A percentile compares a stretch with the other conserved stretches of the same genome.
These are phyloP conservation scores for Gastracanthus pulcherrimus DNA, from an alignment of 2,888 invertebrate species.

Conservation along the genomic window DNA sequence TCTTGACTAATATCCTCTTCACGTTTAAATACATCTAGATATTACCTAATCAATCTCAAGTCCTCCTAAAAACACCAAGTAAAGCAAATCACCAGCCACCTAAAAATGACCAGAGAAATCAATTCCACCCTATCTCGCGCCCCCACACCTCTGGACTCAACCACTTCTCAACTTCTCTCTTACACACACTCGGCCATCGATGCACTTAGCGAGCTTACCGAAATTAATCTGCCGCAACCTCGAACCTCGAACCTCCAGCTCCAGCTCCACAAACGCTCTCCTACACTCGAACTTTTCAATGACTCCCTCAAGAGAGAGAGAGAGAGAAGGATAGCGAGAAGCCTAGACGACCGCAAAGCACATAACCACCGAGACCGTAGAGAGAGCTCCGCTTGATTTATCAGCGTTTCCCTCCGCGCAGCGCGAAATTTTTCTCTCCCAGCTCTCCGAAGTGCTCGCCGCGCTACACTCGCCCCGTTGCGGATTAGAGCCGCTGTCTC, in stretches of 20 bases:
- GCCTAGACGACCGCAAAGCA: not conserved
- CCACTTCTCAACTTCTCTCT: too few species aligned
- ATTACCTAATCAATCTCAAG: not conserved
- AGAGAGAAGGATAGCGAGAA: not conserved
- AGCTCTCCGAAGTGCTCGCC: not conserved
- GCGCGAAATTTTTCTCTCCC: slow-evolving; percentile 36
- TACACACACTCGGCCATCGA: not conserved
- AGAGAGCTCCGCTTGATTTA: slow-evolving; percentile 27
- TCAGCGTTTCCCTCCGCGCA: slow-evolving; percentile 25
- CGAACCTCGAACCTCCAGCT: too few species aligned
- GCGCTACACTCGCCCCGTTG: not conserved
- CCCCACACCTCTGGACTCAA: not conserved
- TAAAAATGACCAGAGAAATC: not conserved
- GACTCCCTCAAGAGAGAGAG: slow-evolving; percentile 4
- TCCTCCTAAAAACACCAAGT: not conserved
- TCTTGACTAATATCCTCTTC: too few species aligned
- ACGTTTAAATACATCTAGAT: too few species aligned
- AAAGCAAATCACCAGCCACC: not conserved
- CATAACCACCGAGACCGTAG: not conserved
- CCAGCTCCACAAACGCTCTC: not conserved
- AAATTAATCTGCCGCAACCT: slow-evolving; percentile 18
- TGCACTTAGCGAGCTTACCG: slow-evolving; percentile 3
- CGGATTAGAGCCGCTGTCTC: slow-evolving; percentile 69
- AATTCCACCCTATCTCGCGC: not conserved
- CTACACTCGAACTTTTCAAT: slow-evolving; percentile 32